Base-by-base conservation (phyloP, 2,113 vertebrate genomes). In the Spheniscus mendiculus region DNA sequence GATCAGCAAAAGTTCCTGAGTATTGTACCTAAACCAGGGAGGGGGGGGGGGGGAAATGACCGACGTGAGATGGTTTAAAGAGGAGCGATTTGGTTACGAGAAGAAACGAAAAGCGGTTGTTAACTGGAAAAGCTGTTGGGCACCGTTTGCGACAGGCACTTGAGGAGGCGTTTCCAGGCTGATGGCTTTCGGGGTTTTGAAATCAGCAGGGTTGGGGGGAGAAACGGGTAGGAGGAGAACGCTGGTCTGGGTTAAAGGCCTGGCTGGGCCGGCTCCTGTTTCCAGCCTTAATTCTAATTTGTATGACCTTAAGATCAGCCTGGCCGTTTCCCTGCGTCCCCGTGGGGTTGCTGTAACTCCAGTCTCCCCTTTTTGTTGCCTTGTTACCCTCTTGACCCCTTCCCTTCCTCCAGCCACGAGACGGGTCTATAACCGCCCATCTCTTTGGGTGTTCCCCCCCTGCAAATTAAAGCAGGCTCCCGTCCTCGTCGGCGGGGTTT, bases 401-500 rank as follows among this genome's bases (percentile, higher is more conserved):
- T 49, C 38, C 38, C 40, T 15, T 16, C 62, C 7, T 9, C 42
- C 14, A 10, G 14, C 40, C 16, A 0, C 7, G 6, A 27, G 56
- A 0, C 2, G 49, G 18, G 9, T n/a, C 30, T 16, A 2, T 3
- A 10, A 6, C 52, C 4, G 16, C 86, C 62, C 69, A 0, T 38
- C 5, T 10, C 21, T 6, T 16, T 1, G 15, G 18, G 3, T 1
- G 1, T 6, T 50, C 20, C 45, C 42, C 40, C 10, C 10, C 15
- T 3, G 18, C 13, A 25, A 14, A 19, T 21, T 1, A 13, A 13
- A 67, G 44, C 27, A 1, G 12, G 15, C 49, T 44, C 34, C 47
- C 29, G 1, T 16, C 69, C 44, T 44, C 1, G 0, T 1, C 3
- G 0, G 2, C 5, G 14, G n/a, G 40, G 3, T 42, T 42, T 6